Evolutionary conservation across 2,113 vertebrate genomes (phyloP), one percentile per base, ranked within the genome.

Genomic region (Aepyceros melampus): DNA sequence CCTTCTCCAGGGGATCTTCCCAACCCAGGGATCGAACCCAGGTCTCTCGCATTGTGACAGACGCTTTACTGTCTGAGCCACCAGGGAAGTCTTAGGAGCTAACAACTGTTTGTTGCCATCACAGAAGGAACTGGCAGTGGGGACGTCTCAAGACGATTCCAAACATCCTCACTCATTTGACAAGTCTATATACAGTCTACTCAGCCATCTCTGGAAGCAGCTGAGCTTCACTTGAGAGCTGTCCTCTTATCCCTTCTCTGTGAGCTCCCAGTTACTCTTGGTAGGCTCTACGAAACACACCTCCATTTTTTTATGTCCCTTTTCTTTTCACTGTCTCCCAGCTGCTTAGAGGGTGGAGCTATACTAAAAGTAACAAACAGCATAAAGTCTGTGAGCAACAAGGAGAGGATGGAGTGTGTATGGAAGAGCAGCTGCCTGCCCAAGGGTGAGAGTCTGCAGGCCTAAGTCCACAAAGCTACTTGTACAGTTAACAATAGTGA

Each of bases 401-500:
- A 49, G 67, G 36, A 62, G 64, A 55, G 7, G 21, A 2, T 21
- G 25, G 33, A 36, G 3, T 3, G 10, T n/a, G 9, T 36, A 4
- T 7, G 2, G 40, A 33, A 15, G 29, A 84, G 36, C 15, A 43
- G 49, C n/a, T 13, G 11, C 7, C 9, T 25, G 40, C 40, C 10
- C 55, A 33, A 14, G 3, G 7, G 19, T 4, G 1, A 51, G 6
- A 16, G 33, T 51, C n/a, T 95, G 16, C 4, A 25, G 16, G 25
- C 51, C n/a, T 23, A n/a, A 84, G n/a, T 2, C 12, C 0, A 53
- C 55, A 16, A n/a, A 19, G 5, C 23, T 19, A n/a, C 11, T 14
- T 7, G 36, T 16, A n/a, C 0, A 2, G 36, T n/a, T 2, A 17
- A 13, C 3, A 45, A 7, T 29, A 40, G 7, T 19, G 7, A 11